phyloP scores from a whole-genome alignment of 2,797 vertebrate genomes.

The Leptatherina wallacei region DNA sequence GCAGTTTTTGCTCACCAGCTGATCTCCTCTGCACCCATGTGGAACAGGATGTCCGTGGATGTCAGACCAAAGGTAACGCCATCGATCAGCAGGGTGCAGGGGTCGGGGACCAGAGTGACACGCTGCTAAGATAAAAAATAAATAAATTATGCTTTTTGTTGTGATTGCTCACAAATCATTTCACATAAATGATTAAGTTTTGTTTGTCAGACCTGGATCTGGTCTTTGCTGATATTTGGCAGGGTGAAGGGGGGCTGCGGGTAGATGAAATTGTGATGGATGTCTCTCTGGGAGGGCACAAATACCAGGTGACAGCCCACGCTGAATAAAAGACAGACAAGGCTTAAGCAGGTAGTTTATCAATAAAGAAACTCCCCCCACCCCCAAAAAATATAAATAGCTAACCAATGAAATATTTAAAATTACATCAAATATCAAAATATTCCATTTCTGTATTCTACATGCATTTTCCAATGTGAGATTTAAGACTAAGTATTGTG shows the following conservation, averaged over 20 bases:
- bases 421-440: too few relatives aligned
- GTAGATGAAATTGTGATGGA: constrained; percentile 89
- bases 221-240: constrained; percentile 81
- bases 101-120: constrained; percentile 89
- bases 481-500: background rate
- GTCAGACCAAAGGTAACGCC: constrained; percentile 89
- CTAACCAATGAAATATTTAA: background rate
- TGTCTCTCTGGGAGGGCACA: constrained; percentile 89
- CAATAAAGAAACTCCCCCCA: background rate
- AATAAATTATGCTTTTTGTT: background rate
- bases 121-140: constrained; percentile 72
- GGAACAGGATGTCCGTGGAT: constrained; percentile 92
- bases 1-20: constrained; percentile 83
- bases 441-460: too few relatives aligned
- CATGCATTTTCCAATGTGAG: background rate
- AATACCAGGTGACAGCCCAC: constrained; percentile 88
- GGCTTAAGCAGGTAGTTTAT: background rate
- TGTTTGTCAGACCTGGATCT: constrained; percentile 78
- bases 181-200: background rate
- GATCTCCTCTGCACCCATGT: constrained; percentile 94
- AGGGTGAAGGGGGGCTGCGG: constrained; percentile 90
- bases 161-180: background rate
- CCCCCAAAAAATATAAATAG: background rate
- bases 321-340: constrained; percentile 63
- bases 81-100: constrained; percentile 89